These are phyloP conservation scores for Acyrthosiphon pisum DNA, from an alignment of 1,140 invertebrate genomes.

Conservation along the genomic window DNA sequence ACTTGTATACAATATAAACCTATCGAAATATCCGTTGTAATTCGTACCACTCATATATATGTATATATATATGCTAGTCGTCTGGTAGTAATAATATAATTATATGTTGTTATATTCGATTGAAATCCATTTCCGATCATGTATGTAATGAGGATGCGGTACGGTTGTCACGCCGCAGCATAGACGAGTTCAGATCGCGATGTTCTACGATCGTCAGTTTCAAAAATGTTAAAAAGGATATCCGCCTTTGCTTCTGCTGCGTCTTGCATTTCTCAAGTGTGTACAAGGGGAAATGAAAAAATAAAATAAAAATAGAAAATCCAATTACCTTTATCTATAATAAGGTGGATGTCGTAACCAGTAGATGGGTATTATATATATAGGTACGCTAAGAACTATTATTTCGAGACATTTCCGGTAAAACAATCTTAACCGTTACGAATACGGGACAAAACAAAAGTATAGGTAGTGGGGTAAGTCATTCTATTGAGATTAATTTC, in stretches of 20 bases:
- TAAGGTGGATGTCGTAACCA: background rate
- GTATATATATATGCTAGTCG: too few species aligned
- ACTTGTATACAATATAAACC: too few species aligned
- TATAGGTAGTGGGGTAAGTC: background rate
- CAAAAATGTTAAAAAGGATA: background rate
- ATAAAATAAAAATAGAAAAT: slow-evolving; percentile 15
- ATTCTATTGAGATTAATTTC: background rate
- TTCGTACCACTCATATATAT: background rate
- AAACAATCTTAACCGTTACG: background rate
- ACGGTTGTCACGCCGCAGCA: background rate
- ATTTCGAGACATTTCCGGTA: background rate
- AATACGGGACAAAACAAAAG: background rate
- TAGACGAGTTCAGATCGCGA: background rate
- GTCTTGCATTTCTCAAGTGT: background rate
- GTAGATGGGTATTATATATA: background rate
- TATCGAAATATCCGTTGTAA: background rate
- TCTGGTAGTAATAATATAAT: background rate
- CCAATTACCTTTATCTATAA: slow-evolving; percentile 32
- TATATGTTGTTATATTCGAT: background rate
- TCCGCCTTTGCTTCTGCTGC: background rate
- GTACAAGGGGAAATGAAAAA: background rate
- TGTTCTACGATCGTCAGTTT: background rate
- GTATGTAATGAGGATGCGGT: background rate
- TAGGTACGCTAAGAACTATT: background rate
- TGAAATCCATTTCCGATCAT: background rate